These are phyloP conservation scores for Acrocera orbiculus DNA, from an alignment of 2,888 invertebrate species.

Conservation along the genomic window DNA sequence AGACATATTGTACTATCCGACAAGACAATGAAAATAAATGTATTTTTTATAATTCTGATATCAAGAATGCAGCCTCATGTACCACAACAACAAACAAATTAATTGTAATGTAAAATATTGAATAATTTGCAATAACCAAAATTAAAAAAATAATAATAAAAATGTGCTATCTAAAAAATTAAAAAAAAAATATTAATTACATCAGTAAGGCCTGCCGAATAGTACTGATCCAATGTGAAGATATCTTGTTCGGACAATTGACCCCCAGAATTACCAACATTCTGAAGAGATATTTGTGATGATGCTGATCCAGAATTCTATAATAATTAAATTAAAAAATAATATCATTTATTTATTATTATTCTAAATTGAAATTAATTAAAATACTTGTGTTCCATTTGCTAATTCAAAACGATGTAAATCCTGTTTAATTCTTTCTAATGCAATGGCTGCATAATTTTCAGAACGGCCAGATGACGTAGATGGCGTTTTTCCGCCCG, in stretches of 20 bases:
- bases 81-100: too few species aligned
- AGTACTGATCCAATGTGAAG: slow-evolving; percentile 11
- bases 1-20: too few species aligned
- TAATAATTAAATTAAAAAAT: slow-evolving; percentile 1
- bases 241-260: slow-evolving; percentile 13
- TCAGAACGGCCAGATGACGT: slow-evolving; percentile 26
- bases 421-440: slow-evolving; percentile 32
- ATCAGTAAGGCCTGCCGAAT: slow-evolving; percentile 11
- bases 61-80: too few species aligned
- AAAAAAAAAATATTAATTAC: too few species aligned
- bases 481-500: slow-evolving; percentile 31
- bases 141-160: neutral
- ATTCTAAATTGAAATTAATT: neutral
- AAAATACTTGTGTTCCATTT: slow-evolving; percentile 28
- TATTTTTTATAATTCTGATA: too few species aligned
- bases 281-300: slow-evolving; percentile 12
- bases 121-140: neutral
- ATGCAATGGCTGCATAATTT: slow-evolving; percentile 32
- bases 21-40: too few species aligned
- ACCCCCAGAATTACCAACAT: slow-evolving; percentile 8
- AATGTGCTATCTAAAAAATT: too few species aligned
- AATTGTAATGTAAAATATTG: neutral
- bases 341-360: neutral
- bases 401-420: slow-evolving; percentile 30
- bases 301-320: slow-evolving; percentile 10